Evolutionary conservation across 2,888 invertebrate genomes (phyloP).

Genomic region (Drosophila mimica): DNA sequence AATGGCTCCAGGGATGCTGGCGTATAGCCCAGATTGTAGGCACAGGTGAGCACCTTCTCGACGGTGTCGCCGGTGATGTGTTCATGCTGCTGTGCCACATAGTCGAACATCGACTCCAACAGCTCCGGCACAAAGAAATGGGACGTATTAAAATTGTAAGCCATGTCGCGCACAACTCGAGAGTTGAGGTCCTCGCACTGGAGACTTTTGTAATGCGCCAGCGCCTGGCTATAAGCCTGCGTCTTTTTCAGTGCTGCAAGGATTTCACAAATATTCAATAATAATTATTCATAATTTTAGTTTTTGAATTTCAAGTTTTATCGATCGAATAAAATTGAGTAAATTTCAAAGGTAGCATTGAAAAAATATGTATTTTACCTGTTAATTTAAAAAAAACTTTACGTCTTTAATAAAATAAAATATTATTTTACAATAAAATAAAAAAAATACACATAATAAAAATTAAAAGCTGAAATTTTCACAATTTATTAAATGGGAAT

Average conservation of each 20-base stretch:
- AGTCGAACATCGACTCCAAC: conserved; percentile 85
- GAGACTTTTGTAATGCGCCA: conserved; percentile 82
- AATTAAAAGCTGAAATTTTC: too few species aligned
- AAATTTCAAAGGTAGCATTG: too few species aligned
- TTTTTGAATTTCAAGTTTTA: too few species aligned
- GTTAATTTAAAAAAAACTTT: too few species aligned
- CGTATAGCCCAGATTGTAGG: conserved; percentile 86
- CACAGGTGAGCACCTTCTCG: conserved; percentile 86
- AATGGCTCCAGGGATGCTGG: conserved; percentile 85
- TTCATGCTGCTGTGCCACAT: conserved; percentile 84
- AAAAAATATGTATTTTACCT: too few species aligned
- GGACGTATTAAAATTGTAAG: conserved; percentile 84
- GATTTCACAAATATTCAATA: conserved; percentile 24
- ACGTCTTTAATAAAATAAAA: too few species aligned
- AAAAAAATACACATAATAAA: too few species aligned
- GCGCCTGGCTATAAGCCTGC: conserved; percentile 81
- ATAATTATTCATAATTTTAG: too few species aligned
- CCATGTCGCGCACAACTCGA: conserved; percentile 85
- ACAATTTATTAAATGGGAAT: too few species aligned
- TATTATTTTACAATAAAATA: too few species aligned
- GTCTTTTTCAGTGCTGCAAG: conserved; percentile 82
- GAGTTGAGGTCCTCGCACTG: conserved; percentile 84
- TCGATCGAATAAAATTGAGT: too few species aligned
- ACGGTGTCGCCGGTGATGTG: conserved; percentile 86
- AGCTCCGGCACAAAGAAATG: conserved; percentile 85